phyloP scores from a whole-genome alignment of 2,797 vertebrate species.

The Cephalopachus bancanus region DNA sequence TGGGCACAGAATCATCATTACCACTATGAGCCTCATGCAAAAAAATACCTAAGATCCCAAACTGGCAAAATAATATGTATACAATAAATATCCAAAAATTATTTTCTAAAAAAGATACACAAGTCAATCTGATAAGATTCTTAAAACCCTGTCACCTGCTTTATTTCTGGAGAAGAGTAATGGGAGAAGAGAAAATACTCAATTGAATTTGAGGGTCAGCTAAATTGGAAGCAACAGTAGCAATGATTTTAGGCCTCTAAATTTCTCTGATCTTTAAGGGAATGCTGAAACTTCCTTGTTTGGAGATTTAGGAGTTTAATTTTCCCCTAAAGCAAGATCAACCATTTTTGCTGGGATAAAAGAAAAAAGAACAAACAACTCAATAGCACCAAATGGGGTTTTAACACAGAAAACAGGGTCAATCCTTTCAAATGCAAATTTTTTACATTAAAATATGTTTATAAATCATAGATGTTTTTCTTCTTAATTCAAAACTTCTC shows the following conservation, averaged over 20 bases:
- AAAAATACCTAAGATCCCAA: conserved; percentile 60
- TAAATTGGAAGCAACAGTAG: conserved; percentile 19
- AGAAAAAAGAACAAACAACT: conserved; percentile 84
- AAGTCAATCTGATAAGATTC: conserved; percentile 71
- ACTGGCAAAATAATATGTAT: conserved; percentile 64
- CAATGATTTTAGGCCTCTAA: conserved; percentile 38
- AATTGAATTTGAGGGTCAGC: conserved; percentile 66
- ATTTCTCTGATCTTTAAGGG: conserved; percentile 4
- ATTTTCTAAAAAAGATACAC: conserved; percentile 75
- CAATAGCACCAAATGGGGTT: conserved; percentile 87
- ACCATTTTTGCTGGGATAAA: conserved; percentile 68
- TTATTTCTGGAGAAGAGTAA: conserved; percentile 79
- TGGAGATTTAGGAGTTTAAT: conserved; percentile 49
- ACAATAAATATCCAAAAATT: conserved; percentile 67
- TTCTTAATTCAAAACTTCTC: conserved; percentile 81
- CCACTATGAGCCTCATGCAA: conserved; percentile 56
- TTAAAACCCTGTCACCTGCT: conserved; percentile 81
- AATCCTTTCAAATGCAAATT: conserved; percentile 87
- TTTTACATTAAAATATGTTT: conserved; percentile 87
- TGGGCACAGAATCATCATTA: conserved; percentile 46
- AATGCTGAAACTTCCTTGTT: conserved; percentile 48
- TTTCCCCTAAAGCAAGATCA: conserved; percentile 65
- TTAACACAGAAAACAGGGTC: conserved; percentile 86
- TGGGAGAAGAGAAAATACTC: conserved; percentile 67
- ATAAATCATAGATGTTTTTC: conserved; percentile 85